These are phyloP conservation scores for Eupithecia abbreviata DNA, from an alignment of 2,888 invertebrate species.

Conservation along the genomic window DNA sequence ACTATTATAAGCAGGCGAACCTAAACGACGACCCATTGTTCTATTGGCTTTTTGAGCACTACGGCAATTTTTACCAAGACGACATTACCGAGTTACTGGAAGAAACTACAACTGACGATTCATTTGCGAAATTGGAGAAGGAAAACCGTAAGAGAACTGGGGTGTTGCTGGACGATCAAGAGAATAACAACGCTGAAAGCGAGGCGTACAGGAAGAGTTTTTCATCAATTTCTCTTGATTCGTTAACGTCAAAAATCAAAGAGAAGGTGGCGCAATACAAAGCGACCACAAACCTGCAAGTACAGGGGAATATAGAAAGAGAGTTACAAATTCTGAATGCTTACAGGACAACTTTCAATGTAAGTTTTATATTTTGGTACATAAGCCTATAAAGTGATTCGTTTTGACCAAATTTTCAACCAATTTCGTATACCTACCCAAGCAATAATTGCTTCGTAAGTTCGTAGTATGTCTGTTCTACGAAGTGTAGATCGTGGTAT, in stretches of 20 bases:
- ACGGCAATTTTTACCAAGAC: conserved; percentile 35
- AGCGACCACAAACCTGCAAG: conserved; percentile 2
- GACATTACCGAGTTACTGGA: conserved; percentile 41
- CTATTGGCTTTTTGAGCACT: conserved; percentile 64
- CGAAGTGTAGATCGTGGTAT: neutral
- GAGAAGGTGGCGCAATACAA: conserved; percentile 42
- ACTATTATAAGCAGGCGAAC: conserved; percentile 44
- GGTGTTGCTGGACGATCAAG: conserved; percentile 55
- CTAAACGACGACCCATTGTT: conserved; percentile 50
- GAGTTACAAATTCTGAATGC: conserved; percentile 49
- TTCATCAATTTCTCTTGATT: conserved; percentile 52
- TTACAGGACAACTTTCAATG: conserved; percentile 55
- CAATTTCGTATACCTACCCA: neutral
- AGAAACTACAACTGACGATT: conserved; percentile 39
- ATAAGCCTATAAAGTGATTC: neutral
- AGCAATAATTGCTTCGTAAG: neutral
- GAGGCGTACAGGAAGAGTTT: conserved; percentile 31
- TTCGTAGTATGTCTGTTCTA: neutral
- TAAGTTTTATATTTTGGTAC: conserved; percentile 45
- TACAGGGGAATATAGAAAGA: conserved; percentile 25
- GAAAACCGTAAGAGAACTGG: conserved; percentile 50
- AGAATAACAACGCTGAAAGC: conserved; percentile 22
- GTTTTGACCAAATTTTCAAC: neutral
- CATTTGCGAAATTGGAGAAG: conserved; percentile 46
- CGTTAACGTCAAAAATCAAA: conserved; percentile 47